These are phyloP conservation scores for Embidobia sp. DNA, from an alignment of 2,888 invertebrate genomes.

Conservation along the genomic window DNA sequence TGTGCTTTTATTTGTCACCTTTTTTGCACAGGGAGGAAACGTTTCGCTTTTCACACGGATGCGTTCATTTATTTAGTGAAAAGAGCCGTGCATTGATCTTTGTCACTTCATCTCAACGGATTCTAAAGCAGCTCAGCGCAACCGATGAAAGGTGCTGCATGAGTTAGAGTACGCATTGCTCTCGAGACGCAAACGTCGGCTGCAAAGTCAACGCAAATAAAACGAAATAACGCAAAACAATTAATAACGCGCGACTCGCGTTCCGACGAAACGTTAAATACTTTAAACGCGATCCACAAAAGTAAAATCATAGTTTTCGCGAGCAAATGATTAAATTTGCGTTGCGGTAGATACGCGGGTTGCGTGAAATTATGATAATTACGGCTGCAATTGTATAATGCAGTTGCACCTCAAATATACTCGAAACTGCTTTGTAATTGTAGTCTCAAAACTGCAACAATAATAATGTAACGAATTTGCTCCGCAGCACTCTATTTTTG, in stretches of 20 bases:
- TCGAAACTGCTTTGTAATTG: conserved; percentile 34
- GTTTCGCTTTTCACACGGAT: background rate
- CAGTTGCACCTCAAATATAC: conserved; percentile 34
- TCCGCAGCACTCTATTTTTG: conserved; percentile 34
- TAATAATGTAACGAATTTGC: conserved; percentile 44
- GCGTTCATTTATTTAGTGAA: conserved; percentile 39
- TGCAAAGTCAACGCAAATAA: conserved; percentile 3
- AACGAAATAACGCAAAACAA: too few relatives aligned
- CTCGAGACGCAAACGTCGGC: conserved; percentile 27
- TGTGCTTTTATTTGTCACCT: conserved; percentile 27
- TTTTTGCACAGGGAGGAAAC: conserved; percentile 14
- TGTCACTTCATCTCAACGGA: conserved; percentile 39
- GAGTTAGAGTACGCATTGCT: conserved; percentile 21
- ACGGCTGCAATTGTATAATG: conserved; percentile 53
- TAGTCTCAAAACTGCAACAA: conserved; percentile 35
- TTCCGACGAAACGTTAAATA: background rate
- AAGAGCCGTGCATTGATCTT: conserved; percentile 45
- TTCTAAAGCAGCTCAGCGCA: conserved; percentile 20
- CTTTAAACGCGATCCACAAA: background rate
- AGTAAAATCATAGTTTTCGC: conserved; percentile 18
- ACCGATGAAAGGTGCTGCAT: conserved; percentile 18
- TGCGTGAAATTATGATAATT: conserved; percentile 54
- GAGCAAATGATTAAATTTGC: conserved; percentile 43
- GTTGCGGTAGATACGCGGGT: conserved; percentile 17
- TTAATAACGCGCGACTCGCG: conserved; percentile 15